A percentile compares a stretch with the other conserved stretches of the same genome.
These are phyloP conservation scores for Thalassophryne amazonica DNA, from an alignment of 2,797 vertebrate species.

Conservation along the genomic window DNA sequence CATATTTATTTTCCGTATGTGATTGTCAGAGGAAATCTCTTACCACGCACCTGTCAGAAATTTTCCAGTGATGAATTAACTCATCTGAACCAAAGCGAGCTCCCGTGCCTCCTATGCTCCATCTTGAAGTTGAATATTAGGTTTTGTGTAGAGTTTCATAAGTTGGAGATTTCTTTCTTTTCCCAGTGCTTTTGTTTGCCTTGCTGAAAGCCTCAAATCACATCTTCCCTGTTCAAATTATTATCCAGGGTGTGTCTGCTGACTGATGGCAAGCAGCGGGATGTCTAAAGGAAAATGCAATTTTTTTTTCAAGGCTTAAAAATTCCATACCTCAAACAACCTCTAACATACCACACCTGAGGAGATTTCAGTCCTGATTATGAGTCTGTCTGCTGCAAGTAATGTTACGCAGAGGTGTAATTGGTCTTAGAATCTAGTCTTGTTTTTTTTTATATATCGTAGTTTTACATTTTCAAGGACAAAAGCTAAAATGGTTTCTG, in stretches of 20 bases:
- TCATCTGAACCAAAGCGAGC: constrained; percentile 10
- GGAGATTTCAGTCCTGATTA: neutral
- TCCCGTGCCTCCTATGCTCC: neutral
- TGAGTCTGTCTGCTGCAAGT: neutral
- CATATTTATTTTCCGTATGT: constrained; percentile 23
- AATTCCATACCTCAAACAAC: neutral
- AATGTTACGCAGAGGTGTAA: neutral
- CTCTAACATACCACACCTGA: constrained; percentile 3
- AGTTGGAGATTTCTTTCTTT: neutral
- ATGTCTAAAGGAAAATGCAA: neutral
- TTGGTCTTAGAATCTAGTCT: too few relatives aligned
- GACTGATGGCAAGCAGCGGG: constrained; percentile 11
- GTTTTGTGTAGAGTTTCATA: constrained; percentile 29
- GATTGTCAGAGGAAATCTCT: constrained; percentile 32
- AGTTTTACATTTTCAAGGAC: constrained; percentile 5
- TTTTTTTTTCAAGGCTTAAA: constrained; percentile 8
- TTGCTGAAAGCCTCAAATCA: constrained; percentile 3
- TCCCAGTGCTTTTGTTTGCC: constrained; percentile 15
- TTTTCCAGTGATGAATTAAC: constrained; percentile 26
- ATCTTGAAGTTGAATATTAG: constrained; percentile 23
- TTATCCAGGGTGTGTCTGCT: constrained; percentile 5
- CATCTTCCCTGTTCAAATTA: constrained; percentile 5
- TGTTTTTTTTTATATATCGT: too few relatives aligned
- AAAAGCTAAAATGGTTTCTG: neutral
- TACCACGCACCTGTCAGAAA: constrained; percentile 25